Evolutionary conservation across 2,113 vertebrate species (phyloP), one percentile per base, ranked within the genome.

Genomic region (Neodontobutis hainanensis): DNA sequence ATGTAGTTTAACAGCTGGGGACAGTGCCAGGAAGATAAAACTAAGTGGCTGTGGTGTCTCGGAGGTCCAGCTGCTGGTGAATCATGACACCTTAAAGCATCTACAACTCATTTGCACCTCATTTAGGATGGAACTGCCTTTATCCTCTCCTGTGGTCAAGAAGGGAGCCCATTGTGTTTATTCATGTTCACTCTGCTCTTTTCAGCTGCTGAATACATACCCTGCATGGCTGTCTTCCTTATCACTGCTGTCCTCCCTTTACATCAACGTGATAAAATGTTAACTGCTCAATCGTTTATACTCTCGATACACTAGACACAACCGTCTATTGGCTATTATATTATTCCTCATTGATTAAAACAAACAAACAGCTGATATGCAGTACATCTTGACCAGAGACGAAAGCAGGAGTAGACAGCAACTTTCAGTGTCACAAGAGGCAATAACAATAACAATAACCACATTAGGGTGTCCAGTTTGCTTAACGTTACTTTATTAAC

Each of bases 51-150:
- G 34, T 55, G 14, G 56, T 58, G 16, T 36, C 56, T 8, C 11
- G 38, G 38, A 15, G 56, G 27, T 52, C 63, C 49, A 11, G 19
- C 27, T 38, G 48, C 27, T 42, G 55, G 19, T 19, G 68, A 65
- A 42, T 50, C 59, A 57, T 19, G 42, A 55, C 34, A 50, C 16
- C 65, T 61, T 46, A 42, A 73, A 4, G 35, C 69, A 42, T 61
- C 43, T 60, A 10, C 15, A 27, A 7, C 14, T 40, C 56, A 43
- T 48, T 57, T 27, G 0, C 10, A 43, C 48, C 36, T 55, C 1
- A 0, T 48, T 46, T n/a, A 19, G 12, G 15, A 61, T 12, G 4
- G 5, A 9, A 10, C n/a, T 34, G 57, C 15, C 1, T 1, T 32
- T 72, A 57, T 65, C 46, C 11, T n/a, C 1, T 15, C 2, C 45